These are phyloP conservation scores for Drosophila maculinotata DNA, from an alignment of 2,888 invertebrate species.

Conservation along the genomic window DNA sequence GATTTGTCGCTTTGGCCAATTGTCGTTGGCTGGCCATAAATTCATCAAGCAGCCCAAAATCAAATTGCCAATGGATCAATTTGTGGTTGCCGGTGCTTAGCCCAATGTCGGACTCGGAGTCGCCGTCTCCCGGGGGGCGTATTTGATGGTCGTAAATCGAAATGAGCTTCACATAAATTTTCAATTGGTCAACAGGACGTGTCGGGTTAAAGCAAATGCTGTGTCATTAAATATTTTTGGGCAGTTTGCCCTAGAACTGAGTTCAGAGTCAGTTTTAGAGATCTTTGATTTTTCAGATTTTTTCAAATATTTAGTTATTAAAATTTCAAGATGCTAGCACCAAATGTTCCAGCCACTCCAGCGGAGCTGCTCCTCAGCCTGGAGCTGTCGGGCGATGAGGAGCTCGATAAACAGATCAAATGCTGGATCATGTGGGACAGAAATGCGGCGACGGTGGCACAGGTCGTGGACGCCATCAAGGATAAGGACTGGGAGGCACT, in stretches of 20 bases:
- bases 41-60: constrained; percentile 71
- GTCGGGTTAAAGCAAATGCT: constrained; percentile 5
- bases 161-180: constrained; percentile 76
- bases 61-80: constrained; percentile 75
- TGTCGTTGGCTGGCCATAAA: constrained; percentile 62
- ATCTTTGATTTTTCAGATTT: constrained; percentile 1
- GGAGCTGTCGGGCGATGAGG: constrained; percentile 70
- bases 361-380: constrained; percentile 47
- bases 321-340: constrained; percentile 45
- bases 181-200: constrained; percentile 66
- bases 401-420: constrained; percentile 88
- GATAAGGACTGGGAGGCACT: constrained; percentile 87
- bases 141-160: constrained; percentile 78
- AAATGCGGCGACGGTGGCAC: constrained; percentile 89
- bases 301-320: background rate
- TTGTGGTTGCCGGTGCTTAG: constrained; percentile 71
- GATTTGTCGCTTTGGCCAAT: constrained; percentile 24
- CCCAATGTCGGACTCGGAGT: constrained; percentile 31
- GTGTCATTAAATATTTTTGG: background rate
- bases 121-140: constrained; percentile 52
- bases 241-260: constrained; percentile 7
- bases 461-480: constrained; percentile 88
- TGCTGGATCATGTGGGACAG: constrained; percentile 92
- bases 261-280: constrained; percentile 1
- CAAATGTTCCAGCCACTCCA: constrained; percentile 20